Base-by-base conservation (phyloP, 2,113 vertebrate genomes). In the Polypterus senegalus region DNA sequence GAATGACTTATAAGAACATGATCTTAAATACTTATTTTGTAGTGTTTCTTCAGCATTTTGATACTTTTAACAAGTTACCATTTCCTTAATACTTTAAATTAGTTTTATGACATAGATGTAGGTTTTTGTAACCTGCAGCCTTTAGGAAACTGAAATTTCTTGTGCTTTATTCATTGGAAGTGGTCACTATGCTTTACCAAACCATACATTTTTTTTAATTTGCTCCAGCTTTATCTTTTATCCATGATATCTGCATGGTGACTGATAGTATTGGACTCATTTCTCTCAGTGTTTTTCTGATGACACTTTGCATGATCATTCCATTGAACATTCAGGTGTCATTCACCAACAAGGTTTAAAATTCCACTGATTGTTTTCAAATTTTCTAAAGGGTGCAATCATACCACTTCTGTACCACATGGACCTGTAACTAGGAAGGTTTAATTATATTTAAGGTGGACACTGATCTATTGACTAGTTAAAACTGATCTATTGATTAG, bases 261-360 rank as follows among this genome's bases (percentile, higher is more conserved):
- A 74, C 80, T 80, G 73, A 67, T 77, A 65, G 75, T 49, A 58
- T 65, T 44, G 64, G 60, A 74, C 77, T 72, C 58, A 9, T 71
- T 68, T 79, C 68, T 70, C 58, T 60, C 5, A 57, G 76, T 75
- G 66, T 71, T 79, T 58, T 73, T 71, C 70, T 65, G 73, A 55
- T 11, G 73, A 66, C 68, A 73, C 76, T 72, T 71, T 86, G 88
- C 91, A 91, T 89, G 89, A 71, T 80, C 89, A 85, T 91, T 80
- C 71, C 90, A 88, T 89, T 70, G 73, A 83, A 77, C 77, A 80
- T 77, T 67, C 27, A 27, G 27, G 27, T 27, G 27, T 27, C 27
- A 27, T 27, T 27, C 27, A 27, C 27, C 27, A 27, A 27, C 27
- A 27, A 27, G 27, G 27, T 27, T 27, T 27, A 27, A 27, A 27